Base-by-base conservation (phyloP, 1,140 invertebrate species). In the Drosophila saltans region DNA sequence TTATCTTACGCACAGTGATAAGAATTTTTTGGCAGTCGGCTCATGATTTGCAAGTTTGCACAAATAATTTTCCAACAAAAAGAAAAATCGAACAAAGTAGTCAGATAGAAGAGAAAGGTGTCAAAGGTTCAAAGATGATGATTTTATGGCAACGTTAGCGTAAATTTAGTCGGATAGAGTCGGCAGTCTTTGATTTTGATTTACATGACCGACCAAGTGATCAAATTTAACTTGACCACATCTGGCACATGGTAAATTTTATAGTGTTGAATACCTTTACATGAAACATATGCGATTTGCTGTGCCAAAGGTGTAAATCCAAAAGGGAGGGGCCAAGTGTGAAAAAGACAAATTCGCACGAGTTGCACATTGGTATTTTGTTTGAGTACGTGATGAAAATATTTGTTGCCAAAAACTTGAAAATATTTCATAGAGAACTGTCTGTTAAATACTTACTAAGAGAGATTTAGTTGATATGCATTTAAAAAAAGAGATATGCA, bases 11-110 rank as follows among this genome's bases (percentile, higher is more conserved):
- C 79, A 85, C 83, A 85, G 86, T 83, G 82, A 86, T 86, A 86
- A 86, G 82, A 80, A 83, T 82, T 88, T 88, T 76, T 82, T 88
- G 83, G 83, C 80, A 88, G 80, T 82, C 80, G 83, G 61, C 77
- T 80, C 77, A 88, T 88, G 82, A 86, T 86, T 86, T 86, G 82
- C 82, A 86, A 86, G 82, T 86, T 88, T 88, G 82, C 82, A 82
- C 83, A 86, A 86, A 85, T 16, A 73, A 65, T 56, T 67, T 66
- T 57, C 21, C 45, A 52, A 26, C 8, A 52, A 48, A 21, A 21
- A 26, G 45, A 5, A 36, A 36, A 7, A 36, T 30, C 16, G 28
- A 4, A 30, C 28, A 36, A 36, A 36, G 33, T 7, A 36, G 33
- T 36, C 6, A 26, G 21, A 26, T 2, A 24, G 8, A 52, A 52